Base-by-base conservation (phyloP, 2,888 invertebrate species). In the Listrodromus nycthemerus region DNA sequence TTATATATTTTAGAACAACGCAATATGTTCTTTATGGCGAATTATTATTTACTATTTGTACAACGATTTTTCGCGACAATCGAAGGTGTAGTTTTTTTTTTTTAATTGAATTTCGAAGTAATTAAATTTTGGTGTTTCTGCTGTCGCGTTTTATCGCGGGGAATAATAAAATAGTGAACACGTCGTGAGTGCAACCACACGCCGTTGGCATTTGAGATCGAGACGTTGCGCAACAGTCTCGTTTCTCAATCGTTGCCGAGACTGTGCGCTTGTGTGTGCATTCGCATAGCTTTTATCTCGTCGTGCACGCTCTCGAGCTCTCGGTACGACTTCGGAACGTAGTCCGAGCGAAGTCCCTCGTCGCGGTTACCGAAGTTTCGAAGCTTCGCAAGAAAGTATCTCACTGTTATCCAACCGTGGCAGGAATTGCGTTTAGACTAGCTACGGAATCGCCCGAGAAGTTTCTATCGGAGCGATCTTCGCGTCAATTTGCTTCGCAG, bases 151-250 rank as follows among this genome's bases (percentile, higher is more conserved):
- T 10, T 55, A 24, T 55, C 13, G 52, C 55, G 33, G 69, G 30
- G 24, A 67, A 19, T 71, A 67, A 19, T 71, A 70, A 24, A 76
- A 45, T 74, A 70, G 55, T 74, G 61, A 30, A 58, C 30, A 67
- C 27, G n/a, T 4, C 27, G n/a, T 4, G 73, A 84, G 69, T 41
- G 73, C 63, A 77, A 80, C 75, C 84, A 6, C 84, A 82, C 67
- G 84, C 79, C 77, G 76, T 77, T 86, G 86, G 85, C 85, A 86
- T 86, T 86, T 86, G 65, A 75, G 80, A 82, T 80, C 73, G 73
- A 82, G 76, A 86, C 77, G 70, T 85, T 86, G 66, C 85, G 85
- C 82, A 86, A 86, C 78, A 10, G 21, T 73, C 33, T 73, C 52
- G 63, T 0, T 27, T 37, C 21, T 30, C 7, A 58, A 58, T 41